Conservation (phyloP, 2,113 vertebrate genomes). For the Pygathrix nemaeus region DNA sequence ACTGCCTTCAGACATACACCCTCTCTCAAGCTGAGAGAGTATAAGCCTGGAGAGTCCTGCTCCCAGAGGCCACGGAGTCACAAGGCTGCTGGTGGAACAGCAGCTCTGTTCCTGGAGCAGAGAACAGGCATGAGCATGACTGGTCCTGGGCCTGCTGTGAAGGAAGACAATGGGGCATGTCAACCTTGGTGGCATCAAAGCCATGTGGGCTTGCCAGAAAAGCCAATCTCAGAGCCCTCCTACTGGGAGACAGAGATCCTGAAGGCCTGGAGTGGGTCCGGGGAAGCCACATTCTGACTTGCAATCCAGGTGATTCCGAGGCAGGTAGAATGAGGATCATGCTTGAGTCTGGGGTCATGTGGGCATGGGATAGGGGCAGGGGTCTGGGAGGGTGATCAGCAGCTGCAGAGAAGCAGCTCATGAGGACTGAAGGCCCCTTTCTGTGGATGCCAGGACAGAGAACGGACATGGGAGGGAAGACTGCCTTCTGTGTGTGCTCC, state of each 20-base stretch:
- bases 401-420: not conserved
- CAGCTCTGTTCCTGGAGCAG: not conserved
- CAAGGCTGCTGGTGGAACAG: not conserved
- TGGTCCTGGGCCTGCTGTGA: not conserved
- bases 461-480: not conserved
- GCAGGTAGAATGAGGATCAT: not conserved
- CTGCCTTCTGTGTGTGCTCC: not conserved
- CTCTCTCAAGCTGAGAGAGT: not conserved
- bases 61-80: not conserved
- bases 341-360: not conserved
- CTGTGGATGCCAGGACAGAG: not conserved
- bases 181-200: not conserved
- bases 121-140: fast-evolving
- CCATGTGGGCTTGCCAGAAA: not conserved
- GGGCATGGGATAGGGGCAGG: not conserved
- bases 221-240: not conserved
- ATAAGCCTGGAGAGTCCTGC: not conserved
- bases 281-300: not conserved
- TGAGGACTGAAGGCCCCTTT: not conserved
- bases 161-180: not conserved
- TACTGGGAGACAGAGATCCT: not conserved
- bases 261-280: not conserved
- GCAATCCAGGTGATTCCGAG: not conserved
- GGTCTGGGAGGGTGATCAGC: not conserved
- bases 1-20: not conserved